phyloP scores from a whole-genome alignment of 2,797 vertebrate genomes.

The Epinephelus coioides region DNA sequence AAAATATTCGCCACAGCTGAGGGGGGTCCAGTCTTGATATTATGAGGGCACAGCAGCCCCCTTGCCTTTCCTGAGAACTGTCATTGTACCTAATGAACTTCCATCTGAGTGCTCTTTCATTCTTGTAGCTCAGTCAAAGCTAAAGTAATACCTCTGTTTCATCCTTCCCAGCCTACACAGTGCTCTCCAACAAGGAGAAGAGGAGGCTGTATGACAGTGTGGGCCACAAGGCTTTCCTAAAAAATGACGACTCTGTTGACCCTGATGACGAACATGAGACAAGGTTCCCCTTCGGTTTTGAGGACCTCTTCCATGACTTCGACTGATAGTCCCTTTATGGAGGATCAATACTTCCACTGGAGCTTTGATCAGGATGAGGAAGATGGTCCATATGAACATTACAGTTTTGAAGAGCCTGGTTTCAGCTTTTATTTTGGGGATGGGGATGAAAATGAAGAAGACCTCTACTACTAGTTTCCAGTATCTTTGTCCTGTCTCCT shows the following conservation, averaged over 20 bases:
- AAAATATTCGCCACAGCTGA: no score
- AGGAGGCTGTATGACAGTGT: constrained; percentile 73
- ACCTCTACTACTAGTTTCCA: constrained; percentile 23
- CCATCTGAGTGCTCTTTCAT: background rate
- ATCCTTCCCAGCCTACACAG: constrained; percentile 71
- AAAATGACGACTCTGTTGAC: constrained; percentile 3
- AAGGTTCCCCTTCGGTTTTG: constrained; percentile 56
- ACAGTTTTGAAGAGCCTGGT: constrained; percentile 26
- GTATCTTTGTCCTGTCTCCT: background rate
- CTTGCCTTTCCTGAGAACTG: no score
- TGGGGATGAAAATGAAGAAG: constrained; percentile 45
- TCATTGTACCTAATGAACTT: background rate
- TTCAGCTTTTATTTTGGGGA: constrained; percentile 48
- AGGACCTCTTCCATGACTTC: constrained; percentile 62
- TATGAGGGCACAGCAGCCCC: no score
- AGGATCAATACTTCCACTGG: constrained; percentile 54
- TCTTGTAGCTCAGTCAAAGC: background rate
- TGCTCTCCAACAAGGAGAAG: constrained; percentile 74
- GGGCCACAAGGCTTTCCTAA: constrained; percentile 67
- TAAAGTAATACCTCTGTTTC: background rate
- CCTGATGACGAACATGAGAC: background rate
- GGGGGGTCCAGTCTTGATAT: no score
- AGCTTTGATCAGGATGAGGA: constrained; percentile 40
- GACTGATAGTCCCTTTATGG: constrained; percentile 40
- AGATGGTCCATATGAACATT: constrained; percentile 10